Percentiles rank a stretch among this genome's conserved stretches.
These are phyloP conservation scores for Neelides folsomi DNA, from an alignment of 2,888 invertebrate genomes.

Conservation along the genomic window DNA sequence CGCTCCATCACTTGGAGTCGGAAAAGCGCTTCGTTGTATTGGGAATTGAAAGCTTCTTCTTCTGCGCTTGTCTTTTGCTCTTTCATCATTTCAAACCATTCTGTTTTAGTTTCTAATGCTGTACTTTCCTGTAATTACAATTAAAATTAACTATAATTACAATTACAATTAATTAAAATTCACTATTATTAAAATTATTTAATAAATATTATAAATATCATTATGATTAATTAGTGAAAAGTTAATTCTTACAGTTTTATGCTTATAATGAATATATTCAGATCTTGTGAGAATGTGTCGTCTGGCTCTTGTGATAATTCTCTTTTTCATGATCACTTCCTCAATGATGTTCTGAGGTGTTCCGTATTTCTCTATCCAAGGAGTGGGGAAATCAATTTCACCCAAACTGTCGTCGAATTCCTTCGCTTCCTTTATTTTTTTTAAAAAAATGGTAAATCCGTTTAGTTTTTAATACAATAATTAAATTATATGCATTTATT, in stretches of 20 bases:
- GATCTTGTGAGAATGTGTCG: conserved; percentile 23
- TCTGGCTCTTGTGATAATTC: conserved; percentile 27
- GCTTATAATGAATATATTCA: conserved; percentile 9
- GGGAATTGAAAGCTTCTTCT: conserved; percentile 46
- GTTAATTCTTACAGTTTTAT: too few relatives aligned
- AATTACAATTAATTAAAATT: neutral
- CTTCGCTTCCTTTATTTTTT: conserved; percentile 13
- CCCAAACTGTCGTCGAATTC: neutral
- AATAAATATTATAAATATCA: neutral
- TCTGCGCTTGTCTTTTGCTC: conserved; percentile 48
- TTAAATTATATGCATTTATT: too few relatives aligned
- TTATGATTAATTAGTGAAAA: neutral
- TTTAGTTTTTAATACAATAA: too few relatives aligned
- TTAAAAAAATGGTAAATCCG: too few relatives aligned
- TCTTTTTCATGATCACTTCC: conserved; percentile 27
- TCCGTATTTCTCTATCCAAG: conserved; percentile 30
- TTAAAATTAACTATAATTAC: neutral
- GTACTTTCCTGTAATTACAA: conserved; percentile 40
- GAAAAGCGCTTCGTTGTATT: conserved; percentile 42
- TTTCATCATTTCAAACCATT: conserved; percentile 47
- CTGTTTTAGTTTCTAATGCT: conserved; percentile 45
- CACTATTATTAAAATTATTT: conserved; percentile 1
- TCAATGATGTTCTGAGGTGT: conserved; percentile 19
- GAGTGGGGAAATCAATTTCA: conserved; percentile 25
- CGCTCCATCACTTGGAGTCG: conserved; percentile 48